Evolutionary conservation across 1,140 invertebrate species (phyloP).

Genomic region (Drosophila equinoxialis): DNA sequence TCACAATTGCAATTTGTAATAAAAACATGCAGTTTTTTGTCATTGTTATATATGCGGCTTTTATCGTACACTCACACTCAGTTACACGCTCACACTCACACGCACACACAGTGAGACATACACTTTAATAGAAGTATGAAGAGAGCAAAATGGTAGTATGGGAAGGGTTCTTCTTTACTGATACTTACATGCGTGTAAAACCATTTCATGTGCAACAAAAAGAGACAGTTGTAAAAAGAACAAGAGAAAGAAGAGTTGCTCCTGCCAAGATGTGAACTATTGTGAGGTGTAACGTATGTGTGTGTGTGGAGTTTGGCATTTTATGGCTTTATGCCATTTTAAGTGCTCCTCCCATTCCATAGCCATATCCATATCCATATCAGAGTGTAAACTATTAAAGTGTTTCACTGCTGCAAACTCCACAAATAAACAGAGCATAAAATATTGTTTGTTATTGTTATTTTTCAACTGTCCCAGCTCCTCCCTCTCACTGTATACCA

Average conservation of each 20-base stretch:
- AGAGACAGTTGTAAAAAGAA: slow-evolving; percentile 14
- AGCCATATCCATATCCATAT: slow-evolving; percentile 52
- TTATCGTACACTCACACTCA: slow-evolving; percentile 48
- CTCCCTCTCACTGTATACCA: background rate
- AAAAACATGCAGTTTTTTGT: slow-evolving; percentile 79
- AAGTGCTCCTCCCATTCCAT: slow-evolving; percentile 70
- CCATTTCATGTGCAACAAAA: slow-evolving; percentile 47
- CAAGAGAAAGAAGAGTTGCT: slow-evolving; percentile 15
- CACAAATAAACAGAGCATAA: slow-evolving; percentile 73
- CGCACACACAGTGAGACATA: slow-evolving; percentile 40
- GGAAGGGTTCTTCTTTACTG: slow-evolving; percentile 19
- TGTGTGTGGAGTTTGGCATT: slow-evolving; percentile 20
- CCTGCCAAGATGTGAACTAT: slow-evolving; percentile 47
- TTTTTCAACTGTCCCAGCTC: slow-evolving; percentile 33
- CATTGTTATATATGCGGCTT: slow-evolving; percentile 73
- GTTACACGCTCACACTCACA: slow-evolving; percentile 26
- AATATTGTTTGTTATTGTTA: slow-evolving; percentile 69
- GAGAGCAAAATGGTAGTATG: slow-evolving; percentile 6
- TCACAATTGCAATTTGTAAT: slow-evolving; percentile 82
- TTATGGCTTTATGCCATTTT: slow-evolving; percentile 73
- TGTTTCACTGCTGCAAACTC: slow-evolving; percentile 30
- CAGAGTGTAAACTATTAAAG: slow-evolving; percentile 68
- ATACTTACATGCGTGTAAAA: slow-evolving; percentile 54
- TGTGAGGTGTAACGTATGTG: slow-evolving; percentile 14
- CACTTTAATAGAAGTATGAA: slow-evolving; percentile 15